Percentiles rank a stretch among this genome's conserved stretches.
phyloP scores from a whole-genome alignment of 1,140 invertebrate species.

The Tetraneura akinire region DNA sequence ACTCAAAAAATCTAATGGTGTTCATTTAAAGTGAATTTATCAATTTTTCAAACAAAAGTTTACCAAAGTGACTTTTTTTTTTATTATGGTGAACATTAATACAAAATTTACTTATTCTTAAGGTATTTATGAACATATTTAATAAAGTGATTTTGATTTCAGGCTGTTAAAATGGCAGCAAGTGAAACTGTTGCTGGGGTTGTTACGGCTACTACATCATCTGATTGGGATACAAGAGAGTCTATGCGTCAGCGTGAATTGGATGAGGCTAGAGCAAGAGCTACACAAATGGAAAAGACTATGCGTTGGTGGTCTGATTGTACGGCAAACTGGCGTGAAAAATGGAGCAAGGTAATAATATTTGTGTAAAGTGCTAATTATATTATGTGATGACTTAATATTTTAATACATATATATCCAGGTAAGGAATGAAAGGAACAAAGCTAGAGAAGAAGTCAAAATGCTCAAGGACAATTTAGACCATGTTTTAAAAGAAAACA shows the following conservation, averaged over 20 bases:
- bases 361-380: background rate
- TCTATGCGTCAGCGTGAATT: constrained; percentile 76
- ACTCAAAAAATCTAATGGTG: too few species aligned
- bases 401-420: constrained; percentile 53
- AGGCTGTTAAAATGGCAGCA: constrained; percentile 19
- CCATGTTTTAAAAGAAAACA: constrained; percentile 74
- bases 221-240: constrained; percentile 73
- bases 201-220: constrained; percentile 58
- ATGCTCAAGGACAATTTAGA: constrained; percentile 79
- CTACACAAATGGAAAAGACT: constrained; percentile 97
- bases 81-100: too few species aligned
- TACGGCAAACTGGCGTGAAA: constrained; percentile 89
- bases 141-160: background rate
- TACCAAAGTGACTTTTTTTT: too few species aligned
- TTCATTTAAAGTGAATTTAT: too few species aligned
- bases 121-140: too few species aligned
- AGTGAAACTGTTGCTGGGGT: background rate
- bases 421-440: constrained; percentile 81
- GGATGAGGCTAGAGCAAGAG: constrained; percentile 85
- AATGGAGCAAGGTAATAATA: constrained; percentile 87
- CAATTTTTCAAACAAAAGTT: too few species aligned
- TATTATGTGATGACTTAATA: background rate
- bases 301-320: constrained; percentile 97
- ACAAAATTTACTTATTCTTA: too few species aligned
- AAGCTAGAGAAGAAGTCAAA: constrained; percentile 83